Evolutionary conservation across 2,797 vertebrate species (phyloP), one percentile per base, ranked within the genome.

Genomic region (Amphiprion clarkii): DNA sequence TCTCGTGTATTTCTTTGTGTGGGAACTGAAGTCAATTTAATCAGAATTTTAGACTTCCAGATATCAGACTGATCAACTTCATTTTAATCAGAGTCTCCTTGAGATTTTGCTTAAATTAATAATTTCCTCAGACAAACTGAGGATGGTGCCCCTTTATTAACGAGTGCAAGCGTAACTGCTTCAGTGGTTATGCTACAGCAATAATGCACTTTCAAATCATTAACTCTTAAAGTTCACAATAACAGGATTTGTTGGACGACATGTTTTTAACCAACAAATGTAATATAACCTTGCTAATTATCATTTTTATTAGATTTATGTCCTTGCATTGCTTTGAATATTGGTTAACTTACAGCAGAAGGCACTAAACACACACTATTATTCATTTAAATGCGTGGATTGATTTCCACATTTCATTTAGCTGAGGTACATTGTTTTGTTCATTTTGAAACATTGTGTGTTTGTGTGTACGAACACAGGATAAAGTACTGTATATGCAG

Each of bases 261-360:
- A 73, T 62, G 25, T 71, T 83, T 78, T 58, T 23, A 8, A 29
- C 61, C 33, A 14, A 29, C 14, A 23, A 14, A 19, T 66, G 59
- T 23, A 40, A 63, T 57, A 23, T 27, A 76, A 66, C 39, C 39
- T 62, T 7, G 5, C 48, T 25, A 36, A 60, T 77, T 59, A 65
- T 55, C 69, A 53, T 76, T 78, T 60, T 65, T 6, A 71, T 76
- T 67, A 40, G 17, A 63, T 42, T 52, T 39, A 56, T 56, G 25
- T 70, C 42, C 17, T 58, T 46, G 21, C 5, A 19, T 72, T 55
- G 25, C 56, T 51, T 55, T 1, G 1, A 64, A 60, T 58, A 51
- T 49, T 48, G 17, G 19, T 55, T 51, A 49, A 23, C 23, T 49
- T 40, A 54, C 39, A 71, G 27, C 44, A 60, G n/a, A 60, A 71